phyloP scores from a whole-genome alignment of 2,113 vertebrate genomes.

The Suncus etruscus region DNA sequence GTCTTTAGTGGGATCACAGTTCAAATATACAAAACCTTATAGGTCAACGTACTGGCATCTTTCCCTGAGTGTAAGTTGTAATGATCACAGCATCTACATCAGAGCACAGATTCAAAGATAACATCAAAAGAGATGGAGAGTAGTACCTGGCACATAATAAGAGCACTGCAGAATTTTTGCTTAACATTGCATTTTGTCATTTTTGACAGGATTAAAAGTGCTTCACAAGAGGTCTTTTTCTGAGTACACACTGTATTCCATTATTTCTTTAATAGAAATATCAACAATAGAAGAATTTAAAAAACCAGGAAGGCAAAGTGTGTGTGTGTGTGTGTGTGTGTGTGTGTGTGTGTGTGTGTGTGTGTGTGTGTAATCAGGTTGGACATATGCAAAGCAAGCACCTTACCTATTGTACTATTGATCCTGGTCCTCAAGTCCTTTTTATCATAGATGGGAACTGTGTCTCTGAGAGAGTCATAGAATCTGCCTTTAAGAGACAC shows the following conservation, averaged over 20 bases:
- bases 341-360: too few species aligned
- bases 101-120: neutral
- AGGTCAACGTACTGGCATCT: conserved; percentile 23
- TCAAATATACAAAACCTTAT: neutral
- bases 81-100: neutral
- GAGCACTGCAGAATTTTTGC: neutral
- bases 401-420: too few species aligned
- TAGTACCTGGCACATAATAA: neutral
- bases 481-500: neutral
- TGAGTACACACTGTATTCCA: neutral
- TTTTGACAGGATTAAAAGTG: neutral
- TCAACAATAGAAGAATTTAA: neutral
- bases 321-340: too few species aligned
- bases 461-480: neutral
- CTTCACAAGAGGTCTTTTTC: neutral
- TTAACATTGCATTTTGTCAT: neutral
- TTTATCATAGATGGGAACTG: neutral
- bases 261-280: neutral
- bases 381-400: too few species aligned
- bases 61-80: neutral
- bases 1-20: neutral
- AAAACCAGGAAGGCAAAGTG: neutral
- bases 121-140: neutral
- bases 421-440: too few species aligned
- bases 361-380: neutral